Evolutionary conservation across 2,113 vertebrate genomes (phyloP), one percentile per base, ranked within the genome.

Genomic region (Labeo rohita): DNA sequence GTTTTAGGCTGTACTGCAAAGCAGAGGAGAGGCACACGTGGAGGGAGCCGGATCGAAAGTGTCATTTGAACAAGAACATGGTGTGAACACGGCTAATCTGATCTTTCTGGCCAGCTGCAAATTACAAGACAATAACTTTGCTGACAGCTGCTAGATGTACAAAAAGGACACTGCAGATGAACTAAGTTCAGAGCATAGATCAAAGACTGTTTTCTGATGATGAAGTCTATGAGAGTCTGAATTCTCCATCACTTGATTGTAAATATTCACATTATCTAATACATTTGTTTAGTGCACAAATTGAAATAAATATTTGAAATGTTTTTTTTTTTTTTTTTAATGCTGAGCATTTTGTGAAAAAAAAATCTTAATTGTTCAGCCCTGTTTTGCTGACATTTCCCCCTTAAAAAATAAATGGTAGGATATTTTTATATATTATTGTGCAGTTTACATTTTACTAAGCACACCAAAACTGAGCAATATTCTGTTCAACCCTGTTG

Each of bases 31-130:
- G n/a, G n/a, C 52, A 73, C 34, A 80, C 18, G 36, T 8, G 65
- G 52, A 56, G 66, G 54, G 70, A 87, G 16, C 23, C 50, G 54
- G 56, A 86, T 86, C 28, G 61, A 86, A 79, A 61, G 61, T 12
- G 68, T 39, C 54, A 74, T 80, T 80, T 52, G 13, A 72, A 43
- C 65, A 52, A 56, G 75, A 11, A 43, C 16, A 52, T 23, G 8
- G 28, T 43, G 61, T 13, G 80, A 23, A 68, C 80, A 70, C 16
- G 4, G 80, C 80, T 83, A 70, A 83, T 70, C 45, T 49, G 80
- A 70, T 83, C 45, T 66, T 34, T 66, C 23, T 6, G 43, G 12
- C 43, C 16, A 45, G 15, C 63, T 50, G 39, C 65, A 70, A 50
- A 70, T 52, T 36, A 82, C 47, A 83, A 70, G 47, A 50, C 9